A percentile compares a stretch with the other conserved stretches of the same genome.
Conservation (phyloP, 1,140 invertebrate species). For the Copidosoma floridanum region DNA sequence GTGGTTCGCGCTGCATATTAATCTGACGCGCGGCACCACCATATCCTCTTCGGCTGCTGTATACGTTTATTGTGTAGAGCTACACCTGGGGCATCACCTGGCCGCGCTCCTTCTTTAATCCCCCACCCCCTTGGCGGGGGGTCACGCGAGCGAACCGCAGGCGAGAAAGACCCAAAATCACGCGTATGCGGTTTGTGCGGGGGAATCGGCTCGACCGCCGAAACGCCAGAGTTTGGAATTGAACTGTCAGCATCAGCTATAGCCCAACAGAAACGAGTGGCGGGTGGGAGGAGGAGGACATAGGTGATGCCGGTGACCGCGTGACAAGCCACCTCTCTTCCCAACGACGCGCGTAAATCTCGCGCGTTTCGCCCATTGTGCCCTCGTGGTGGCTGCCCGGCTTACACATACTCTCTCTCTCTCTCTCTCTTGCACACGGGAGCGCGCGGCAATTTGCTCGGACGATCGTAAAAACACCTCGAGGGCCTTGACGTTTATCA, state of each 20-base stretch:
- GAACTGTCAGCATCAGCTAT: constrained; percentile 59
- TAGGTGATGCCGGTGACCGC: constrained; percentile 33
- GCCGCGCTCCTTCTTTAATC: constrained; percentile 16
- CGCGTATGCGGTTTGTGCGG: constrained; percentile 53
- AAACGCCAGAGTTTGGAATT: constrained; percentile 56
- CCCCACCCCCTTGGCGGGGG: too few species aligned
- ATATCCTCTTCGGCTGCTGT: constrained; percentile 5
- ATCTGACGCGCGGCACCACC: constrained; percentile 7
- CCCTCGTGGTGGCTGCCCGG: too few species aligned
- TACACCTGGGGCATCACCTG: too few species aligned
- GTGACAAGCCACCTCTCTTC: constrained; percentile 34
- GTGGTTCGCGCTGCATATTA: constrained; percentile 22
- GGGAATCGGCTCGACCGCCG: constrained; percentile 47
- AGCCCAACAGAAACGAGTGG: too few species aligned
- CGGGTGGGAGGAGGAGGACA: too few species aligned
- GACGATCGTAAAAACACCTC: too few species aligned
- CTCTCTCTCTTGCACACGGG: too few species aligned
- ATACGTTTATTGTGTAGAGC: too few species aligned
- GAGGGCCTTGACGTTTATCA: too few species aligned
- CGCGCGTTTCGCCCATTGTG: constrained; percentile 9
- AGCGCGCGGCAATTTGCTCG: too few species aligned
- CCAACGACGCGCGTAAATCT: background rate
- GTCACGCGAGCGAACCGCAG: constrained; percentile 8
- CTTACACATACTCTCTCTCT: too few species aligned
- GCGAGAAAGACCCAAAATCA: constrained; percentile 35